Evolutionary conservation across 2,113 vertebrate genomes (phyloP).

Genomic region (Athene noctua): DNA sequence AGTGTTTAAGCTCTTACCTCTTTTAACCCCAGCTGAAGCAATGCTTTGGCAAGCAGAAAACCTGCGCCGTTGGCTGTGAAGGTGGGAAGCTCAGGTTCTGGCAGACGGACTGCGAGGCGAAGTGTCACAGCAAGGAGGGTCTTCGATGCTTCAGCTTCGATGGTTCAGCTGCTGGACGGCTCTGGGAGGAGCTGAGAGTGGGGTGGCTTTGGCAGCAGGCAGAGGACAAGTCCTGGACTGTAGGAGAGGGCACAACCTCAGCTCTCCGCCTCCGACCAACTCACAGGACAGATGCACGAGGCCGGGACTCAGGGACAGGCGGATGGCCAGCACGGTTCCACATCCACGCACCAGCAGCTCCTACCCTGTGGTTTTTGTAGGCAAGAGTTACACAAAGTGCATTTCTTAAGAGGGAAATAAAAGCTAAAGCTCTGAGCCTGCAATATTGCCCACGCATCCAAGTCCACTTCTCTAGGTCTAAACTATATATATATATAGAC

Average conservation of each 20-base stretch:
- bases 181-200: not conserved
- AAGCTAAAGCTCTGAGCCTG: not conserved
- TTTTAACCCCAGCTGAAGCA: not conserved
- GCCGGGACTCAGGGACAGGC: not conserved
- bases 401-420: not conserved
- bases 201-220: not conserved
- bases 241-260: not conserved
- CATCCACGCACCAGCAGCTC: not conserved
- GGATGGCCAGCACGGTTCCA: not conserved
- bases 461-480: not conserved
- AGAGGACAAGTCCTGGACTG: not conserved
- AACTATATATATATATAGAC: not conserved
- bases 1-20: conserved; percentile 29
- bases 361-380: not conserved
- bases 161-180: not conserved
- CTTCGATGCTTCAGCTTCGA: not conserved
- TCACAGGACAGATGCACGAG: not conserved
- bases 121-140: not conserved
- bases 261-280: rapidly evolving
- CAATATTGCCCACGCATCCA: not conserved
- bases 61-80: not conserved
- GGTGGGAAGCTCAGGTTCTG: not conserved
- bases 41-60: not conserved
- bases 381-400: not conserved
- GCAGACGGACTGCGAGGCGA: not conserved